Conservation (phyloP, 2,888 invertebrate species). For the Opisthograptis luteolata region DNA sequence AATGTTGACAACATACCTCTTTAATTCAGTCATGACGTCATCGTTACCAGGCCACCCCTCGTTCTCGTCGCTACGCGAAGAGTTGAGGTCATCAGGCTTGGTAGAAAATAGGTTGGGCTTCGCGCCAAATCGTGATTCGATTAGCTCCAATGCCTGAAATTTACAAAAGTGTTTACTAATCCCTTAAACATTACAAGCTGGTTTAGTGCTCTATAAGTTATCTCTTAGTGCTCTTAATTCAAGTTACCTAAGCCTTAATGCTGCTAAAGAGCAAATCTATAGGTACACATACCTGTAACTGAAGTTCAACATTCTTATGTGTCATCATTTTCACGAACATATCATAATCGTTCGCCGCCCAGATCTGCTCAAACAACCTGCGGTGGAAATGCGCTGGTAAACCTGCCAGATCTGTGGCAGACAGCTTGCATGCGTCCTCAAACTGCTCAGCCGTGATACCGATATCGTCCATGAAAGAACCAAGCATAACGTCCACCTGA, state of each 20-base stretch:
- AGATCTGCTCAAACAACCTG: slow-evolving; percentile 89
- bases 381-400: slow-evolving; percentile 85
- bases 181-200: too few species aligned
- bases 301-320: slow-evolving; percentile 95
- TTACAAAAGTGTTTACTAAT: background rate
- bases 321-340: slow-evolving; percentile 97
- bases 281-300: slow-evolving; percentile 88
- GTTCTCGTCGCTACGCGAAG: slow-evolving; percentile 62
- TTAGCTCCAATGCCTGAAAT: slow-evolving; percentile 91
- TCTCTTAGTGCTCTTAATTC: too few species aligned
- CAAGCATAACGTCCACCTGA: slow-evolving; percentile 94
- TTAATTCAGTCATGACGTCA: slow-evolving; percentile 86
- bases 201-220: too few species aligned
- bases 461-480: slow-evolving; percentile 96
- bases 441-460: slow-evolving; percentile 95
- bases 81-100: slow-evolving; percentile 65
- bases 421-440: slow-evolving; percentile 89
- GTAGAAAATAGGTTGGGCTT: slow-evolving; percentile 86
- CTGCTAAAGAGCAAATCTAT: too few species aligned
- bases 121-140: slow-evolving; percentile 90
- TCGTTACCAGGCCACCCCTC: slow-evolving; percentile 76
- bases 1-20: slow-evolving; percentile 68
- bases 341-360: slow-evolving; percentile 96
- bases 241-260: too few species aligned
- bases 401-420: slow-evolving; percentile 73